These are phyloP conservation scores for Agrypnia vestita DNA, from an alignment of 1,140 invertebrate genomes.

Conservation along the genomic window DNA sequence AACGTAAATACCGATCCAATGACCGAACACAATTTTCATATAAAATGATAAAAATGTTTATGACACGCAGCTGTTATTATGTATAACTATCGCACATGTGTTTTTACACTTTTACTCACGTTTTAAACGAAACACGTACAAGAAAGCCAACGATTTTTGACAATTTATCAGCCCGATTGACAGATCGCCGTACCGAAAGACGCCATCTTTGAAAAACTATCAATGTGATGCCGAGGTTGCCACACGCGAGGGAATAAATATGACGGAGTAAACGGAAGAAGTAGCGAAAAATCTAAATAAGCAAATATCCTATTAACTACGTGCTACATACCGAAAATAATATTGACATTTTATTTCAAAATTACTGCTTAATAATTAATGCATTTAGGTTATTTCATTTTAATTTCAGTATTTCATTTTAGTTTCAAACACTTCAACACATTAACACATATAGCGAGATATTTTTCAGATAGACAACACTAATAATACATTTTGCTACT, in stretches of 20 bases:
- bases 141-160: neutral
- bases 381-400: too few species aligned
- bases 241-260: slow-evolving; percentile 8
- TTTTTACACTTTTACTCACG: slow-evolving; percentile 3
- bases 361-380: too few species aligned
- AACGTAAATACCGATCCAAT: slow-evolving; percentile 25
- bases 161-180: neutral
- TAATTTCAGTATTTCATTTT: too few species aligned
- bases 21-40: neutral
- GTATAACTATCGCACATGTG: neutral
- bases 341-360: too few species aligned
- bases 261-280: neutral
- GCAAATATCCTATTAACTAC: too few species aligned
- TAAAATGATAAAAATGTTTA: neutral
- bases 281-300: too few species aligned
- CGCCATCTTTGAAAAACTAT: slow-evolving; percentile 42
- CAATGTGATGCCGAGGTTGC: slow-evolving; percentile 9
- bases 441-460: neutral
- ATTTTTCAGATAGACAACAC: neutral
- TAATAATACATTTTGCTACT: neutral
- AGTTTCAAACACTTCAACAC: too few species aligned
- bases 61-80: neutral
- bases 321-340: too few species aligned
- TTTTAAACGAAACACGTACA: neutral
- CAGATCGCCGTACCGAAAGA: neutral